Percentiles rank a stretch among this genome's conserved stretches.
Evolutionary conservation across 2,888 invertebrate species (phyloP).

Genomic region (Yponomeuta evonymella): DNA sequence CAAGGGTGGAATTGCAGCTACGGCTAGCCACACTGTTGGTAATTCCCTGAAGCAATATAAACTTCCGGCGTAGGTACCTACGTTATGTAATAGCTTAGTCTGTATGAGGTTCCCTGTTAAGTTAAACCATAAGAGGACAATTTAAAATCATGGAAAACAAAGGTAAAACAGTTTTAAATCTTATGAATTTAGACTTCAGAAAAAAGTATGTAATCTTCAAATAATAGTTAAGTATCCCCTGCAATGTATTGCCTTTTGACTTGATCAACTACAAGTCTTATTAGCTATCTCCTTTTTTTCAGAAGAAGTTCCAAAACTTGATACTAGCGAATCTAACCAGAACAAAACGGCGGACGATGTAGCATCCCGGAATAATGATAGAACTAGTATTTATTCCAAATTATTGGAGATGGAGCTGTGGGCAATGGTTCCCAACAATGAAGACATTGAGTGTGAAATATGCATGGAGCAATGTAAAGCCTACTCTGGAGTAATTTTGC

Average conservation of each 20-base stretch:
- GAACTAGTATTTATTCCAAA: slow-evolving; percentile 68
- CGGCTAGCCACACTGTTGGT: too few species aligned
- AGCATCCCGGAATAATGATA: too few species aligned
- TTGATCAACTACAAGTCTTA: too few species aligned
- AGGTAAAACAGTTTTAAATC: neutral
- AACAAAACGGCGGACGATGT: neutral
- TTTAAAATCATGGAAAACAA: neutral
- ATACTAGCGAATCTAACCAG: neutral
- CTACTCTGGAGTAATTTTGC: slow-evolving; percentile 83
- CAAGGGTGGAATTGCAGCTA: too few species aligned
- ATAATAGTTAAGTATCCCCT: too few species aligned
- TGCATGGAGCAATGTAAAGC: slow-evolving; percentile 82
- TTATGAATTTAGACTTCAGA: neutral
- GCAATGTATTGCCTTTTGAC: too few species aligned
- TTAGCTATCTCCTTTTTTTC: neutral
- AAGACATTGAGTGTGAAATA: slow-evolving; percentile 87
- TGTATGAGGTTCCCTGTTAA: too few species aligned
- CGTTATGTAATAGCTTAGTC: too few species aligned
- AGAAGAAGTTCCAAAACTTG: neutral
- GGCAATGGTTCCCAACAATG: slow-evolving; percentile 83
- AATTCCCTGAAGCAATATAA: too few species aligned
- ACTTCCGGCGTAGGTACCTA: too few species aligned
- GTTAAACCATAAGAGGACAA: too few species aligned
- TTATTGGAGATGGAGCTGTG: slow-evolving; percentile 83
- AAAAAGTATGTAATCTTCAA: too few species aligned